Evolutionary conservation across 2,797 vertebrate species (phyloP).

Genomic region (Leuciscus waleckii): DNA sequence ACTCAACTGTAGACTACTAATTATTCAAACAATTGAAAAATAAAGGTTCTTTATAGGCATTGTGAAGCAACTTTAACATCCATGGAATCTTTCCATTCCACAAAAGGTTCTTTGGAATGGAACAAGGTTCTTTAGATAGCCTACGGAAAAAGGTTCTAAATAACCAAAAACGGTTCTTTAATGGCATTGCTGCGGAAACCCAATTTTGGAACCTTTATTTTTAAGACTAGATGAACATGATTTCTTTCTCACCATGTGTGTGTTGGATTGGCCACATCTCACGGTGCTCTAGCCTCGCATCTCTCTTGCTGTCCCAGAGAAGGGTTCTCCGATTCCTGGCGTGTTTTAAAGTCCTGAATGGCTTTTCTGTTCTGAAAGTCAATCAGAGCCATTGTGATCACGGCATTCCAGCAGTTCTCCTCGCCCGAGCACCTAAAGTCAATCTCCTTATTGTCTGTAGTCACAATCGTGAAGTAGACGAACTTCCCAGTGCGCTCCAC

Average conservation of each 20-base stretch:
- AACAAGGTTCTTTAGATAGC: too few species aligned
- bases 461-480: constrained; percentile 98
- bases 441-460: constrained; percentile 93
- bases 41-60: neutral
- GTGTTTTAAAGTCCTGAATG: constrained; percentile 89
- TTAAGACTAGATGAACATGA: neutral
- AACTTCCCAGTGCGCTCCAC: constrained; percentile 96
- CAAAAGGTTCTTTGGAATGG: too few species aligned
- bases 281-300: constrained; percentile 81
- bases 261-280: constrained; percentile 65
- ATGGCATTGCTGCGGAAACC: too few species aligned
- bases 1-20: neutral
- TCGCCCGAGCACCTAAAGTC: constrained; percentile 93
- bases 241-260: constrained; percentile 71
- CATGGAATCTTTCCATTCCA: too few species aligned
- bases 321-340: constrained; percentile 83
- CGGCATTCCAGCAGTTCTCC: constrained; percentile 91
- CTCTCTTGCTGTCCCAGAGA: constrained; percentile 80
- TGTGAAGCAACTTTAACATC: neutral
- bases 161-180: too few species aligned
- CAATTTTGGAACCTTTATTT: neutral
- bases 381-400: constrained; percentile 95
- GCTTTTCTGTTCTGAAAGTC: constrained; percentile 95
- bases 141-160: too few species aligned
- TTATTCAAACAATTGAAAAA: neutral